Conservation (phyloP, 2,888 invertebrate species). For the Dasypolia templi region DNA sequence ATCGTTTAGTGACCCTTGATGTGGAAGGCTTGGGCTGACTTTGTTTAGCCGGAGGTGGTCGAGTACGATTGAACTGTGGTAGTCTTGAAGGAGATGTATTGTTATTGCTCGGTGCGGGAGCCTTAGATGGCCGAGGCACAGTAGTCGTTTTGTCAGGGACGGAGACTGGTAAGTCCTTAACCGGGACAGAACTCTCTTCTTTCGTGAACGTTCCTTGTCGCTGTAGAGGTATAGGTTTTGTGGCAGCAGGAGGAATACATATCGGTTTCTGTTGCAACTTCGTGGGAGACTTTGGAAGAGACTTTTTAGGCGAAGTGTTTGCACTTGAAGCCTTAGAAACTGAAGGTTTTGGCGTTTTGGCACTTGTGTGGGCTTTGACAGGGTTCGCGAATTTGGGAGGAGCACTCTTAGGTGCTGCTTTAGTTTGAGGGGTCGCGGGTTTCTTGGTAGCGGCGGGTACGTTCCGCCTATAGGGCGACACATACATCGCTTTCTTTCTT, state of each 20-base stretch:
- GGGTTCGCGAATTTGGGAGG: slow-evolving; percentile 69
- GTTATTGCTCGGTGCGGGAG: slow-evolving; percentile 77
- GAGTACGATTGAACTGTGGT: slow-evolving; percentile 79
- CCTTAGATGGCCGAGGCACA: slow-evolving; percentile 72
- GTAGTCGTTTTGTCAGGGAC: slow-evolving; percentile 78
- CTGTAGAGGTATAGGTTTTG: slow-evolving; percentile 91
- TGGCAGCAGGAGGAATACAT: slow-evolving; percentile 73
- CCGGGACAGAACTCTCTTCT: slow-evolving; percentile 91
- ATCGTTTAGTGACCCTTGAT: slow-evolving; percentile 71
- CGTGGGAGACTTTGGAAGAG: slow-evolving; percentile 77
- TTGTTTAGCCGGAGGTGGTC: slow-evolving; percentile 76
- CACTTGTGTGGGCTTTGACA: slow-evolving; percentile 77
- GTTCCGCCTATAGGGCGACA: slow-evolving; percentile 90
- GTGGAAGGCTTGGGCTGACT: slow-evolving; percentile 71
- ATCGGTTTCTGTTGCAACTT: slow-evolving; percentile 77
- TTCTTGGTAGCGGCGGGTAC: slow-evolving; percentile 79
- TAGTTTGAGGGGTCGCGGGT: slow-evolving; percentile 67
- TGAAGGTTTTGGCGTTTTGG: slow-evolving; percentile 77
- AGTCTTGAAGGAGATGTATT: slow-evolving; percentile 87
- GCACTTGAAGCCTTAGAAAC: slow-evolving; percentile 75
- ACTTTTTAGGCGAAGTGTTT: slow-evolving; percentile 84
- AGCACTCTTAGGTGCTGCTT: slow-evolving; percentile 71
- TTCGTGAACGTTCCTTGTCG: slow-evolving; percentile 98
- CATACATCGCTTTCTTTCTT: slow-evolving; percentile 92
- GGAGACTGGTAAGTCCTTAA: slow-evolving; percentile 82